Conservation (phyloP, 2,113 vertebrate genomes). For the Melanostigma gelatinosum region DNA sequence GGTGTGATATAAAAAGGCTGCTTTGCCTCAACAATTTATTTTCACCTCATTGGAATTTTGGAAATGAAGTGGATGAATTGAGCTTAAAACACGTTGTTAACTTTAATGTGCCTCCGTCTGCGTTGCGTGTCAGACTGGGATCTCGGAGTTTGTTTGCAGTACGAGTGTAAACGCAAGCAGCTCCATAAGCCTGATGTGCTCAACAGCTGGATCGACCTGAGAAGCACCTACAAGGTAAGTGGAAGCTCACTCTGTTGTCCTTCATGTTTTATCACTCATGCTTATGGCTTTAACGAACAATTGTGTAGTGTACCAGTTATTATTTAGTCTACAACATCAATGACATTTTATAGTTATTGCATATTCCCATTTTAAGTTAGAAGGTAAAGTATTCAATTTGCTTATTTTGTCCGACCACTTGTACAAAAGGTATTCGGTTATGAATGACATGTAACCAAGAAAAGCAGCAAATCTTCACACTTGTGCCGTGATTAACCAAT, state of each 20-base stretch:
- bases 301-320: background rate
- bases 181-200: conserved; percentile 88
- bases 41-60: background rate
- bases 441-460: background rate
- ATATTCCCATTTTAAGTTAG: background rate
- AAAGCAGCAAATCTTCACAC: background rate
- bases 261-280: background rate
- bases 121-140: conserved; percentile 90
- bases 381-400: background rate
- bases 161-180: conserved; percentile 96
- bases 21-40: background rate
- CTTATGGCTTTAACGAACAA: background rate
- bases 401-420: background rate
- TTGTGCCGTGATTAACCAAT: background rate
- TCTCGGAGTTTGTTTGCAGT: conserved; percentile 93
- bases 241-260: background rate
- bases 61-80: background rate
- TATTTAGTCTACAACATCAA: background rate
- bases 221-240: conserved; percentile 91
- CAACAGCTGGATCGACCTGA: conserved; percentile 95
- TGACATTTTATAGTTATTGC: background rate
- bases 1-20: background rate
- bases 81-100: background rate
- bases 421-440: background rate
- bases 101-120: conserved; percentile 16